Conservation (phyloP, 2,888 invertebrate species). For the Rambutsinella grinnellia region DNA sequence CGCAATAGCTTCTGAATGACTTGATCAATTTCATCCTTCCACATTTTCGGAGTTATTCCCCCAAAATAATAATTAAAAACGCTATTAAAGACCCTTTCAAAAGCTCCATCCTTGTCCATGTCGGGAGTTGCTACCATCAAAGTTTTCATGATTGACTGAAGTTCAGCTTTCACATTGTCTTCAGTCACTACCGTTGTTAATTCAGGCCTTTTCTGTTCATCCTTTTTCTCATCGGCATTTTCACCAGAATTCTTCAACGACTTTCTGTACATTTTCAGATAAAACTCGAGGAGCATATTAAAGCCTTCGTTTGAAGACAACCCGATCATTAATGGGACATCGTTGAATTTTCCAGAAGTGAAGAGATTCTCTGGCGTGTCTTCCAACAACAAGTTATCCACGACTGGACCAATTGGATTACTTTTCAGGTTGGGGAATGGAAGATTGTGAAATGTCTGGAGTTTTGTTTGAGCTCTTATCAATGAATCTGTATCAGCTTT, state of each 20-base stretch:
- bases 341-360: slow-evolving; percentile 47
- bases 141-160: slow-evolving; percentile 40
- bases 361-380: slow-evolving; percentile 52
- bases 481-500: slow-evolving; percentile 45
- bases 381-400: slow-evolving; percentile 51
- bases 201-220: background rate
- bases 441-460: slow-evolving; percentile 54
- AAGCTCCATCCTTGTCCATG: slow-evolving; percentile 34
- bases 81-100: slow-evolving; percentile 57
- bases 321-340: slow-evolving; percentile 60
- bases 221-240: slow-evolving; percentile 10
- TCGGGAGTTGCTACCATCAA: slow-evolving; percentile 46
- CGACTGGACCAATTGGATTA: slow-evolving; percentile 51
- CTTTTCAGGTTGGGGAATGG: slow-evolving; percentile 19
- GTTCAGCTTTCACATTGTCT: slow-evolving; percentile 31
- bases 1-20: slow-evolving; percentile 41
- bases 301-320: slow-evolving; percentile 61
- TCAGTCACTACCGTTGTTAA: slow-evolving; percentile 14
- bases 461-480: slow-evolving; percentile 48
- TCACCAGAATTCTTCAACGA: slow-evolving; percentile 10
- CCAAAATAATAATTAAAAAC: slow-evolving; percentile 64
- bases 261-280: slow-evolving; percentile 41
- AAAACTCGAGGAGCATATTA: slow-evolving; percentile 61
- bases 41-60: slow-evolving; percentile 25
- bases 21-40: slow-evolving; percentile 26